These are phyloP conservation scores for Climacteris rufus DNA, from an alignment of 2,113 vertebrate genomes.

Conservation along the genomic window DNA sequence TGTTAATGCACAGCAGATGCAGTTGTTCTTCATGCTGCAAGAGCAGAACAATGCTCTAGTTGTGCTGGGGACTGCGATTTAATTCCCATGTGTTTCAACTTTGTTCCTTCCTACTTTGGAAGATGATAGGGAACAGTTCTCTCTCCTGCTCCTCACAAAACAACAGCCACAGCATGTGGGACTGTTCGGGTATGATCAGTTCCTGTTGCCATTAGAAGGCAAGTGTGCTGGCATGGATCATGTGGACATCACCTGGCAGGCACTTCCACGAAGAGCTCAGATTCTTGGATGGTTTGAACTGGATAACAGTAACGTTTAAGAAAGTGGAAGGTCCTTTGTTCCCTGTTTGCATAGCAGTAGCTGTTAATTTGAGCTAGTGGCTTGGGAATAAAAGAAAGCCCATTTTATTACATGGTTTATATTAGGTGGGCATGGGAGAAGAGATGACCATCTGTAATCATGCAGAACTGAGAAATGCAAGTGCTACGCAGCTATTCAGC, in stretches of 20 bases:
- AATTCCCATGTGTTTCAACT: not conserved
- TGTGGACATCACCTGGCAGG: not conserved
- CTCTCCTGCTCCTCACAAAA: not conserved
- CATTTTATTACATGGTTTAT: not conserved
- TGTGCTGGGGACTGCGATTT: not conserved
- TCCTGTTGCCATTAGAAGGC: not conserved
- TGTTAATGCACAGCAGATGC: not conserved
- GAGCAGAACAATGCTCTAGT: not conserved
- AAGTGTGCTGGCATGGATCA: not conserved
- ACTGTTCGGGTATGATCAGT: not conserved
- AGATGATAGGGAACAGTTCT: not conserved
- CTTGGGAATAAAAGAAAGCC: not conserved
- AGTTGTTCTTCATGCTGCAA: not conserved
- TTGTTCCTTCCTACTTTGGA: not conserved
- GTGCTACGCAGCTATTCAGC: not conserved
- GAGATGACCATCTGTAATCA: not conserved
- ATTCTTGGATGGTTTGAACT: not conserved
- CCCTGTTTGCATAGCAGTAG: not conserved
- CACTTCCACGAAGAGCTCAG: not conserved
- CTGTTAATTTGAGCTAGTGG: not conserved
- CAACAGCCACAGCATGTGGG: not conserved
- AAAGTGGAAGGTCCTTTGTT: not conserved
- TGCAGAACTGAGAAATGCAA: not conserved
- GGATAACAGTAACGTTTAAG: not conserved
- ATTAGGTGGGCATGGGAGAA: not conserved